A percentile compares a stretch with the other conserved stretches of the same genome.
Conservation (phyloP, 2,113 vertebrate species). For the Misgurnus anguillicaudatus region DNA sequence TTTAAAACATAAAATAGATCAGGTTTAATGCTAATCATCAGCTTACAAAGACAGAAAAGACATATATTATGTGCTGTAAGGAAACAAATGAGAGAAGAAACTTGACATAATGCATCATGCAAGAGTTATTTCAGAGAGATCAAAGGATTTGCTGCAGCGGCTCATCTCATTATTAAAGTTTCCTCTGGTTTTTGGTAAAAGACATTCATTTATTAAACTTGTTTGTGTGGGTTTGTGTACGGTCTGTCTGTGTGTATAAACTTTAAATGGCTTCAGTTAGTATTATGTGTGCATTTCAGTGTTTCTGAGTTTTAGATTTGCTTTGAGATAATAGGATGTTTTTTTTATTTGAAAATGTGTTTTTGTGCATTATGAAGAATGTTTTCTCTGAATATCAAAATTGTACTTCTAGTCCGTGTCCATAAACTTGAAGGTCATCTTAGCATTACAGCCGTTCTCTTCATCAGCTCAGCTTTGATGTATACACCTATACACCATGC, state of each 20-base stretch:
- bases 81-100: constrained; percentile 14
- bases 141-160: constrained; percentile 51
- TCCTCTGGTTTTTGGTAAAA: constrained; percentile 57
- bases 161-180: constrained; percentile 55
- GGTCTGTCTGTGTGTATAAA: constrained; percentile 3
- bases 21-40: not conserved
- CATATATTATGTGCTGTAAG: not conserved
- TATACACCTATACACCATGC: no score
- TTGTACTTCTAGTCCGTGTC: no score
- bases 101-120: constrained; percentile 7
- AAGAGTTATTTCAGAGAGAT: constrained; percentile 4
- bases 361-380: no score
- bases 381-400: no score
- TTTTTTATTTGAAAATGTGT: not conserved
- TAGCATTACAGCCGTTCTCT: no score
- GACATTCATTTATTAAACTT: constrained; percentile 47
- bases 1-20: not conserved
- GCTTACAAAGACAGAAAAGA: not conserved
- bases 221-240: not conserved
- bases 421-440: no score
- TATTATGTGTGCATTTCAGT: not conserved
- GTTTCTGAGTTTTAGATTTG: not conserved
- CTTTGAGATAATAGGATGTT: constrained; percentile 2
- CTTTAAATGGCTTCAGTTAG: not conserved
- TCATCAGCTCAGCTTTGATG: no score